Evolutionary conservation across 2,113 vertebrate species (phyloP).

Genomic region (Oceanites oceanicus): DNA sequence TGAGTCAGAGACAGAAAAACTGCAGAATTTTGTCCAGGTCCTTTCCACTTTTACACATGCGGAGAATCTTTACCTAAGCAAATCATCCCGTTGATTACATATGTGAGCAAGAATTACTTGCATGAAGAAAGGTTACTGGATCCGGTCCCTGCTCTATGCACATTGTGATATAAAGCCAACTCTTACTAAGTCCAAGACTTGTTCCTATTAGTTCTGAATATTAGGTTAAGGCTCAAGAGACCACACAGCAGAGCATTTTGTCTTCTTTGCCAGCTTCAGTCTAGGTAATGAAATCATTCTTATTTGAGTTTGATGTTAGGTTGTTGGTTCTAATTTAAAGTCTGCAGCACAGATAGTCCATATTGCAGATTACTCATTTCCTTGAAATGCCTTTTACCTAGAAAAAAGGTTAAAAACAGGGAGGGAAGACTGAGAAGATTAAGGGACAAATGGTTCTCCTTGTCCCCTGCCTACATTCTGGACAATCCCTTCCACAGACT

Average conservation of each 20-base stretch:
- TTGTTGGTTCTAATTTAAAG: not conserved
- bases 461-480: not conserved
- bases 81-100: constrained; percentile 17
- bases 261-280: constrained; percentile 16
- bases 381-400: not conserved
- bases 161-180: not conserved
- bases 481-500: not conserved
- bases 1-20: constrained; percentile 59
- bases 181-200: not conserved
- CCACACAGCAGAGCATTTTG: not conserved
- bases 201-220: not conserved
- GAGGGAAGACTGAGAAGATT: not conserved
- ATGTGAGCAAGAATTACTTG: constrained; percentile 4
- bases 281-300: constrained; percentile 43
- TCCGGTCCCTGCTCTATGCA: not conserved
- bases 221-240: constrained; percentile 26
- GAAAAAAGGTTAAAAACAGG: not conserved
- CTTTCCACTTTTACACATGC: not conserved
- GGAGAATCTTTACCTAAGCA: constrained; percentile 32
- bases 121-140: constrained; percentile 25
- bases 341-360: not conserved
- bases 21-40: constrained; percentile 28
- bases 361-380: not conserved
- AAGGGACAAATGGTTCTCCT: not conserved
- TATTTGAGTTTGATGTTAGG: not conserved